Evolutionary conservation across 2,888 invertebrate species (phyloP).

Genomic region (Trilocha varians): DNA sequence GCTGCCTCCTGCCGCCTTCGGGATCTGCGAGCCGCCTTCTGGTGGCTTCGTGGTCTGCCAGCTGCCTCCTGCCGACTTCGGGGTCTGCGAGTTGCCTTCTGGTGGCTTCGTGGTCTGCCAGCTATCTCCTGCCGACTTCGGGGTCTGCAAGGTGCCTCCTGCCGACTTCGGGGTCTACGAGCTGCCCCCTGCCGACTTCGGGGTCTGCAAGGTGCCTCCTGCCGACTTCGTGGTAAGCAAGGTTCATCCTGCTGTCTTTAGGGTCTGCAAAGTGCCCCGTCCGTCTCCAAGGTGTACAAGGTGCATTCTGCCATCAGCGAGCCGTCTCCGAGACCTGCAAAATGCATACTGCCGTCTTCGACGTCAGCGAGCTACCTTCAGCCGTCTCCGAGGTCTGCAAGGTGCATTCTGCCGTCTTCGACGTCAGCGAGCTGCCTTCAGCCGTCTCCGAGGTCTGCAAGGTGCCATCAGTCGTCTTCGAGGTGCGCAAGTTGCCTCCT

Average conservation of each 20-base stretch:
- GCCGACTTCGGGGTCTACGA: background rate
- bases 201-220: background rate
- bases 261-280: background rate
- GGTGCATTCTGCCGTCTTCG: background rate
- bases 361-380: background rate
- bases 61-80: too few species aligned
- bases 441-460: too few species aligned
- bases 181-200: background rate
- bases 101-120: background rate
- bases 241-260: background rate
- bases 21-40: background rate
- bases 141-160: background rate
- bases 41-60: too few species aligned
- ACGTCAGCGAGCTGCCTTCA: too few species aligned
- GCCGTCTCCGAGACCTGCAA: background rate
- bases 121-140: background rate
- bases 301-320: background rate
- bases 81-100: too few species aligned
- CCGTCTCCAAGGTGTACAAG: too few species aligned
- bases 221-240: background rate
- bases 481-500: background rate
- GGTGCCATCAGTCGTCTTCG: background rate
- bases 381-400: too few species aligned
- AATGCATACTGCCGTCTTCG: background rate
- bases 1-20: too few species aligned